Evolutionary conservation across 2,888 invertebrate species (phyloP).

Genomic region (Nyleta sp.): DNA sequence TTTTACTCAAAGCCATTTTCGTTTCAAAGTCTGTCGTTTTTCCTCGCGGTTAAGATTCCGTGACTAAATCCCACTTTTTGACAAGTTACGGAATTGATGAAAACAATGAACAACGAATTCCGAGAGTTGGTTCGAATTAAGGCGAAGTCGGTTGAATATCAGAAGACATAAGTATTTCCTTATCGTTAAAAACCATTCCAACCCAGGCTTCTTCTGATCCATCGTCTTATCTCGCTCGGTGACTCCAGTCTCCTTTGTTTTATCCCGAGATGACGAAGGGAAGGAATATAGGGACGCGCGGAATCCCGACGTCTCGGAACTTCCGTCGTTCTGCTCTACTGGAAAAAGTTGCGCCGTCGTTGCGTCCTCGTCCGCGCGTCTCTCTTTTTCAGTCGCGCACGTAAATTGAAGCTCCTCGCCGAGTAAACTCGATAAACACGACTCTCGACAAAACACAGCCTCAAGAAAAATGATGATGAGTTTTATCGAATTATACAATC

Average conservation of each 20-base stretch:
- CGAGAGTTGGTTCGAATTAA: no score
- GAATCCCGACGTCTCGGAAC: slow-evolving; percentile 66
- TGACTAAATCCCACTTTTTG: no score
- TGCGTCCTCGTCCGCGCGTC: slow-evolving; percentile 25
- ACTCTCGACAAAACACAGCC: slow-evolving; percentile 55
- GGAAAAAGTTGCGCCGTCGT: slow-evolving; percentile 56
- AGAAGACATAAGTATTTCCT: no score
- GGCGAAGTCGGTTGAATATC: no score
- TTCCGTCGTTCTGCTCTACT: slow-evolving; percentile 55
- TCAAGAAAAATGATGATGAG: slow-evolving; percentile 55
- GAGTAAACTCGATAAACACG: slow-evolving; percentile 64
- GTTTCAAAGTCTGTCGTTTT: no score
- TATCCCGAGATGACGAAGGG: slow-evolving; percentile 49
- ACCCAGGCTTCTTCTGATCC: slow-evolving; percentile 22
- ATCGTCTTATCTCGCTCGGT: slow-evolving; percentile 43
- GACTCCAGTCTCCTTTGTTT: slow-evolving; percentile 55
- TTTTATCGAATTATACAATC: slow-evolving; percentile 52
- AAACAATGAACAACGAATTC: no score
- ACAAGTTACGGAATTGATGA: no score
- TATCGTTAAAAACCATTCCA: slow-evolving; percentile 23
- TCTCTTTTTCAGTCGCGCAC: slow-evolving; percentile 49
- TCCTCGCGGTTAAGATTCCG: no score
- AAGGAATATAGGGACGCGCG: slow-evolving; percentile 57
- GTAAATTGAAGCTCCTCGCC: slow-evolving; percentile 57
- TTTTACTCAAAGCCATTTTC: no score